phyloP scores from a whole-genome alignment of 2,797 vertebrate genomes.

The Limnodromus scolopaceus region DNA sequence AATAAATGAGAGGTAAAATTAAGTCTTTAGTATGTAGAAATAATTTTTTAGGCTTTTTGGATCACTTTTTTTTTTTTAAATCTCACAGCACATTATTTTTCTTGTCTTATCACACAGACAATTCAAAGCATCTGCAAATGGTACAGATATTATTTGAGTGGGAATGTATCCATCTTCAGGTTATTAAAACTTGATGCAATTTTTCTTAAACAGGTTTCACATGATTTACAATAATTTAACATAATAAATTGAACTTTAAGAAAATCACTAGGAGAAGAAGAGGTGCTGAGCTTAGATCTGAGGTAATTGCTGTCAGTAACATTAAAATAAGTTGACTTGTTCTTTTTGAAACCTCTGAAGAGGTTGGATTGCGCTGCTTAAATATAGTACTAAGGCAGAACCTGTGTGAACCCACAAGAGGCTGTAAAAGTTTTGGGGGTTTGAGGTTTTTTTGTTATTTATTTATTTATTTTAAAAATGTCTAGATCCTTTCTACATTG shows the following conservation, averaged over 20 bases:
- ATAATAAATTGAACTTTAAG: neutral
- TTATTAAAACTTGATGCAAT: neutral
- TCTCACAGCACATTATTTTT: neutral
- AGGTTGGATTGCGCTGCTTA: neutral
- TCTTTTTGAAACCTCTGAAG: neutral
- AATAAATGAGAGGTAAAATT: slow-evolving; percentile 57
- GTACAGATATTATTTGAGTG: slow-evolving; percentile 12
- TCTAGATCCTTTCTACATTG: neutral
- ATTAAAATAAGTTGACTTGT: neutral
- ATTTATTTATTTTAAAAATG: neutral
- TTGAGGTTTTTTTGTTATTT: no score
- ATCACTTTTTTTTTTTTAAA: neutral
- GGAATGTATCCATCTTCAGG: neutral
- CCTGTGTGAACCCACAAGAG: neutral
- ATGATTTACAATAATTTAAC: neutral
- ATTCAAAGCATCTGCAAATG: slow-evolving; percentile 22
- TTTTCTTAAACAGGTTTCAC: neutral
- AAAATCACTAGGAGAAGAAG: neutral
- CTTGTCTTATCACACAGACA: neutral
- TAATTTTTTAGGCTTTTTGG: slow-evolving; percentile 15
- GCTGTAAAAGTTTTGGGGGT: neutral
- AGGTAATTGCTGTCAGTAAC: neutral
- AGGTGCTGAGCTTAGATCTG: neutral
- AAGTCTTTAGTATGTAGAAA: slow-evolving; percentile 3
- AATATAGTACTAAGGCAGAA: neutral